A percentile compares a stretch with the other conserved stretches of the same genome.
Evolutionary conservation across 2,888 invertebrate species (phyloP).

Genomic region (Podotricha telesiphe): DNA sequence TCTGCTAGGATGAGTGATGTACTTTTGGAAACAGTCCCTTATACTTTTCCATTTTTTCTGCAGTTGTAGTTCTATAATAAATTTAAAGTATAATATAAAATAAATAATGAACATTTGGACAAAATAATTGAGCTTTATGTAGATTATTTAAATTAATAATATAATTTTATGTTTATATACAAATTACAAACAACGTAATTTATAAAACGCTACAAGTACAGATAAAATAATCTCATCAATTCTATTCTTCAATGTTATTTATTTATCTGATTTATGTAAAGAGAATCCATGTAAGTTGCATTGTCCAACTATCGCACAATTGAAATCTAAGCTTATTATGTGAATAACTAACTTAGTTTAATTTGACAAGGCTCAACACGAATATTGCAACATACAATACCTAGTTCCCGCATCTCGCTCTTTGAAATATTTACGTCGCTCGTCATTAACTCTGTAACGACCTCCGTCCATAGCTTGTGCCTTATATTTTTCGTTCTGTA

Average conservation of each 20-base stretch:
- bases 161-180: neutral
- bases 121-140: neutral
- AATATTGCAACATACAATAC: conserved; percentile 50
- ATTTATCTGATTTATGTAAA: conserved; percentile 8
- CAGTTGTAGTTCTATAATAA: conserved; percentile 71
- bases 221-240: conserved; percentile 23
- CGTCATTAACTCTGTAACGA: conserved; percentile 68
- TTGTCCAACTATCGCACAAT: conserved; percentile 14
- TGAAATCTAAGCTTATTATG: conserved; percentile 5
- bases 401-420: conserved; percentile 74
- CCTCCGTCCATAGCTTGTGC: conserved; percentile 67
- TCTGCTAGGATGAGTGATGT: conserved; percentile 63
- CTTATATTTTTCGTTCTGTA: conserved; percentile 65
- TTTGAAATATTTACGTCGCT: conserved; percentile 65
- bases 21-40: conserved; percentile 73
- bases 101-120: too few relatives aligned
- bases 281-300: conserved; percentile 7
- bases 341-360: neutral
- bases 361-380: conserved; percentile 23
- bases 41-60: conserved; percentile 81
- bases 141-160: neutral
- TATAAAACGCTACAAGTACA: neutral
- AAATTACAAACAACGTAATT: neutral
- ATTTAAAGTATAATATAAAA: neutral
- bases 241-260: conserved; percentile 7